Conservation (phyloP, 2,888 invertebrate species). For the Cephus spinipes region DNA sequence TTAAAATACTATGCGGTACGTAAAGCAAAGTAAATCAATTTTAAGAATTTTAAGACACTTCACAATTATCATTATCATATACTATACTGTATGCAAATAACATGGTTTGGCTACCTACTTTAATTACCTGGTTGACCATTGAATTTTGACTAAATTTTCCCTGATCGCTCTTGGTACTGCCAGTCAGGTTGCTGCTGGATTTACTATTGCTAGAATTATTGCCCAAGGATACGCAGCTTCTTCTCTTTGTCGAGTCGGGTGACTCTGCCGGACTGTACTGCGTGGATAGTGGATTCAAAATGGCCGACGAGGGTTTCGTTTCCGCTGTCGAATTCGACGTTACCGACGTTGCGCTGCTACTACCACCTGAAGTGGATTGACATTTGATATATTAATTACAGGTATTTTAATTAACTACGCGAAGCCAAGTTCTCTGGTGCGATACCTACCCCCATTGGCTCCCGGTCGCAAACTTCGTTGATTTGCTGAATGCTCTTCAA, state of each 20-base stretch:
- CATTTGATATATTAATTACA: slow-evolving; percentile 9
- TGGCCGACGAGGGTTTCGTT: slow-evolving; percentile 74
- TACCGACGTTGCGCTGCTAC: slow-evolving; percentile 66
- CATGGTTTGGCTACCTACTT: slow-evolving; percentile 36
- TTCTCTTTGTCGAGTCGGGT: slow-evolving; percentile 67
- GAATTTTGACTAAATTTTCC: slow-evolving; percentile 65
- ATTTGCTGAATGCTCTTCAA: slow-evolving; percentile 73
- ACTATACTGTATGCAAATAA: neutral
- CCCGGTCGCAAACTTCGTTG: slow-evolving; percentile 60
- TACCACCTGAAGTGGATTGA: slow-evolving; percentile 54
- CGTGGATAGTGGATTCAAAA: slow-evolving; percentile 68
- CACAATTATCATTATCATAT: neutral
- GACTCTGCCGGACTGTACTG: slow-evolving; percentile 67
- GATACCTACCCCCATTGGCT: slow-evolving; percentile 56
- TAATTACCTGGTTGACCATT: slow-evolving; percentile 61
- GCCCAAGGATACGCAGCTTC: slow-evolving; percentile 72
- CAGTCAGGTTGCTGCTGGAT: slow-evolving; percentile 83
- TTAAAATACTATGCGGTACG: slow-evolving; percentile 11
- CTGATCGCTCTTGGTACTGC: slow-evolving; percentile 73
- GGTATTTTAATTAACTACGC: slow-evolving; percentile 1
- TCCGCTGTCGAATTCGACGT: slow-evolving; percentile 72
- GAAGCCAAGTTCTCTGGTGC: neutral
- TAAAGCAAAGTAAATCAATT: neutral
- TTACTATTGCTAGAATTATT: slow-evolving; percentile 84
- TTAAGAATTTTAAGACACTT: neutral